Percentiles rank a stretch among this genome's conserved stretches.
Conservation (phyloP, 2,888 invertebrate genomes). For the Latheticus oryzae region DNA sequence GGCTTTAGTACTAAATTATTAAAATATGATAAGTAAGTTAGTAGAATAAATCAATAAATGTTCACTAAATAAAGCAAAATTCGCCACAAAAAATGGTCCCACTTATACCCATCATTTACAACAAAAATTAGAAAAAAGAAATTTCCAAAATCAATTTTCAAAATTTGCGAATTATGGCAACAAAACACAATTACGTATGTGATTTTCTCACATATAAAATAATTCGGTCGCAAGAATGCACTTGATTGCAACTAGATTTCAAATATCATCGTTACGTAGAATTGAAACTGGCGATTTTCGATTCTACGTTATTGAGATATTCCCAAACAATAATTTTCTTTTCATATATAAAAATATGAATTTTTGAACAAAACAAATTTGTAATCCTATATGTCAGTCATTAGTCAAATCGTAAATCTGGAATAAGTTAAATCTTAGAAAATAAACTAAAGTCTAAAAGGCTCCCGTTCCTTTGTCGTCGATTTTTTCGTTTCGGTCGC, state of each 20-base stretch:
- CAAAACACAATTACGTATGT: conserved; percentile 44
- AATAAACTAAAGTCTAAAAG: conserved; percentile 75
- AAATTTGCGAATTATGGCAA: conserved; percentile 56
- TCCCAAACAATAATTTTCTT: conserved; percentile 52
- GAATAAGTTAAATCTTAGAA: conserved; percentile 55
- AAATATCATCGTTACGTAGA: background rate
- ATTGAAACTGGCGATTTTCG: conserved; percentile 58
- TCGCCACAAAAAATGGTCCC: conserved; percentile 61
- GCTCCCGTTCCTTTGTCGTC: conserved; percentile 71
- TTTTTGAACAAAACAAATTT: conserved; percentile 54
- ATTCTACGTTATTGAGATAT: conserved; percentile 5
- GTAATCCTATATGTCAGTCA: conserved; percentile 58
- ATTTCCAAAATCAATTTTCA: conserved; percentile 50
- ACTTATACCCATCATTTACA: conserved; percentile 56
- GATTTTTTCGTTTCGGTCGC: conserved; percentile 72
- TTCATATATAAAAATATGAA: conserved; percentile 65
- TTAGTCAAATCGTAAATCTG: conserved; percentile 52
- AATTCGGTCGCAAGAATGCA: background rate
- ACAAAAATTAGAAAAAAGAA: conserved; percentile 51
- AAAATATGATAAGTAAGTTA: conserved; percentile 50
- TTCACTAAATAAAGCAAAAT: conserved; percentile 51
- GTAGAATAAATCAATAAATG: conserved; percentile 58
- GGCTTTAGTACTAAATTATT: conserved; percentile 34
- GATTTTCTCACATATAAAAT: conserved; percentile 18
- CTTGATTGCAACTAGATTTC: conserved; percentile 4